phyloP scores from a whole-genome alignment of 2,888 invertebrate species.

The Lepetodrilus schrolli region DNA sequence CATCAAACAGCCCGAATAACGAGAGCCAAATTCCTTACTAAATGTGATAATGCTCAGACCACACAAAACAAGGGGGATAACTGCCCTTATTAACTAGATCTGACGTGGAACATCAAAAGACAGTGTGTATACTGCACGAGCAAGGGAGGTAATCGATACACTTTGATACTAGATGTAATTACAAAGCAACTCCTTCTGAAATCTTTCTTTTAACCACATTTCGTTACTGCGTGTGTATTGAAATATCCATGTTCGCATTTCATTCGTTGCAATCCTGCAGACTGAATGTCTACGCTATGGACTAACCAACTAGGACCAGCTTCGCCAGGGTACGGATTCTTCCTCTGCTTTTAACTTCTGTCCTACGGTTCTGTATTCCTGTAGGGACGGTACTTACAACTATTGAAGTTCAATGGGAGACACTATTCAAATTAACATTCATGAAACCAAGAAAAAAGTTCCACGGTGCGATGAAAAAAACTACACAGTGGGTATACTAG shows the following conservation, averaged over 20 bases:
- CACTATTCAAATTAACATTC: too few species aligned
- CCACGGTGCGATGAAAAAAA: too few species aligned
- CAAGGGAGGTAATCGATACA: constrained; percentile 23
- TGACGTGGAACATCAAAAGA: constrained; percentile 20
- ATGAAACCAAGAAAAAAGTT: too few species aligned
- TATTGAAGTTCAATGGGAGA: too few species aligned
- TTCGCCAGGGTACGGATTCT: too few species aligned
- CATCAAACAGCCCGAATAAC: constrained; percentile 19
- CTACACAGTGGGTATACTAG: too few species aligned
- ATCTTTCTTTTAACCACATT: constrained; percentile 21
- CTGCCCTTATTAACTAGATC: neutral
- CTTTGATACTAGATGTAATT: constrained; percentile 27
- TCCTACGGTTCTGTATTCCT: too few species aligned
- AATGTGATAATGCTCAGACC: neutral
- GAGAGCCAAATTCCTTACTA: neutral
- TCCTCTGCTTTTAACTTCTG: too few species aligned
- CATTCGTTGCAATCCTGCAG: constrained; percentile 4
- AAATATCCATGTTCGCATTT: constrained; percentile 13
- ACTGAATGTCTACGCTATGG: too few species aligned
- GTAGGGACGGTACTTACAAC: too few species aligned
- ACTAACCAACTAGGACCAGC: too few species aligned
- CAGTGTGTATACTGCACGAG: constrained; percentile 18
- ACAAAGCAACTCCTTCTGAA: constrained; percentile 17
- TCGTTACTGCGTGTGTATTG: constrained; percentile 13
- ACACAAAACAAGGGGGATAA: neutral